Evolutionary conservation across 2,797 vertebrate species (phyloP), one percentile per base, ranked within the genome.

Genomic region (Chanos chanos): DNA sequence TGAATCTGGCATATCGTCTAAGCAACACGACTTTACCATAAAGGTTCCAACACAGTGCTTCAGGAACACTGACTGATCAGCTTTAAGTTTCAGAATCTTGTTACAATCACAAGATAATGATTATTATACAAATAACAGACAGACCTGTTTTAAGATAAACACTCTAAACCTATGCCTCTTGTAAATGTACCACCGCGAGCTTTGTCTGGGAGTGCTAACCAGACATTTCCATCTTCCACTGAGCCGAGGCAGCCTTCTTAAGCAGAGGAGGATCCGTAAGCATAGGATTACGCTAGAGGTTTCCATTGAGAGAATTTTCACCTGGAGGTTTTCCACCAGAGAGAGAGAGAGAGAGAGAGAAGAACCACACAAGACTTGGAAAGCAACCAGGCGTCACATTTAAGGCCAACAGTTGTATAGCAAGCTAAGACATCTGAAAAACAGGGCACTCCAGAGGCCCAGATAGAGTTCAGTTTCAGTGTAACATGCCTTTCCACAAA

Each of bases 281-380:
- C 50, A 31, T 66, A 39, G 31, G 28, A 28, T 65, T 66, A 44
- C 52, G 57, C 7, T 31, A 34, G 24, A 49, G 44, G 24, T 64
- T 55, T 64, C 41, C 51, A 48, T 25, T 25, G 12, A 25, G 39
- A 45, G 5, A 24, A 21, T 54, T 50, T 36, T 43, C 36, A 50
- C 44, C 45, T 13, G 10, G 21, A 44, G 21, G 54, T 15, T 47
- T 48, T 55, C 43, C 43, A 40, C n/a, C 10, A 22, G 3, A 22
- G 15, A 40, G 5, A 48, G 44, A 48, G 31, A 61, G 24, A 31
- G 36, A 19, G 19, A 43, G 25, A 24, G 24, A 22, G 37, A 13
- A 48, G 34, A 15, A 50, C 13, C 33, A 9, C 3, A 6, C 37
- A 21, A 37, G 15, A 36, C 4, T 25, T 30, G 60, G 12, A n/a